phyloP scores from a whole-genome alignment of 2,888 invertebrate species.

The Morpho helenor region DNA sequence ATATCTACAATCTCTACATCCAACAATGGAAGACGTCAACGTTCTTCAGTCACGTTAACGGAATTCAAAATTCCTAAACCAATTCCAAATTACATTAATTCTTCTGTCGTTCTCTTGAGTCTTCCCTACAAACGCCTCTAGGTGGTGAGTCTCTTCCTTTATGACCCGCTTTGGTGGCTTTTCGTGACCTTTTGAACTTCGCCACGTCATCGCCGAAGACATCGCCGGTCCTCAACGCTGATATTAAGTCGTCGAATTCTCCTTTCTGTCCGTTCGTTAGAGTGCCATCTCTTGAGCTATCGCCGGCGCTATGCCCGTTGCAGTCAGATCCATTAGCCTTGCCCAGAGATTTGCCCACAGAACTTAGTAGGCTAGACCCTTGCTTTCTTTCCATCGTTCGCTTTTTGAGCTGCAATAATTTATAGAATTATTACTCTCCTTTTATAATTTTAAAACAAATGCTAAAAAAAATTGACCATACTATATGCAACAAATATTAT shows the following conservation, averaged over 20 bases:
- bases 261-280: slow-evolving; percentile 82
- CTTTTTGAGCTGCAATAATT: slow-evolving; percentile 82
- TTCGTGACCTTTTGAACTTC: slow-evolving; percentile 83
- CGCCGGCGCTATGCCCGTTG: slow-evolving; percentile 69
- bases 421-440: neutral
- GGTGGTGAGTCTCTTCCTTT: slow-evolving; percentile 72
- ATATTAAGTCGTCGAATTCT: slow-evolving; percentile 97
- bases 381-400: slow-evolving; percentile 93
- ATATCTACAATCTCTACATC: slow-evolving; percentile 15
- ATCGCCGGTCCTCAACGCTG: slow-evolving; percentile 95
- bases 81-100: slow-evolving; percentile 44
- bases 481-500: too few relatives aligned
- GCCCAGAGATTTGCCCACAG: slow-evolving; percentile 85
- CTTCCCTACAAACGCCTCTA: slow-evolving; percentile 60
- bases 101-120: slow-evolving; percentile 70
- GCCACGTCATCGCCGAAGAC: slow-evolving; percentile 98
- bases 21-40: slow-evolving; percentile 22
- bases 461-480: too few relatives aligned
- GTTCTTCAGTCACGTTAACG: slow-evolving; percentile 5
- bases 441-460: neutral
- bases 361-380: slow-evolving; percentile 87
- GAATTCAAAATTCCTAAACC: slow-evolving; percentile 12
- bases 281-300: slow-evolving; percentile 54
- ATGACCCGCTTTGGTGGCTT: slow-evolving; percentile 57
- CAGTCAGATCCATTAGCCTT: slow-evolving; percentile 78